Evolutionary conservation across 2,888 invertebrate genomes (phyloP), one percentile per base, ranked within the genome.

Genomic region (Amphiduros pacificus): DNA sequence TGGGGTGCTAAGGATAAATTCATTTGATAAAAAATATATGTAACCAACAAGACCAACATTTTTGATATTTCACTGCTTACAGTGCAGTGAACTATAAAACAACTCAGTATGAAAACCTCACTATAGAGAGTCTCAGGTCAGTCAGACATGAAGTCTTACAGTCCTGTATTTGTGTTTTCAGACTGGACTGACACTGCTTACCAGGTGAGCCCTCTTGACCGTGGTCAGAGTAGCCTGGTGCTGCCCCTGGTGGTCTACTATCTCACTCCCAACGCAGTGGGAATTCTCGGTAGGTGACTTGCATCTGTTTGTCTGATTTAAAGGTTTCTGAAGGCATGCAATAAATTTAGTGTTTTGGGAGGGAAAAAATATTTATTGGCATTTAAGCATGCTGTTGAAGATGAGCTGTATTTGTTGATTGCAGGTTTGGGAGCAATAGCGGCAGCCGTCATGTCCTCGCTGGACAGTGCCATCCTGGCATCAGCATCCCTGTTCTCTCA

Each of bases 371-470:
- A 11, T 36, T 17, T 36, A 36, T 36, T 36, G 11, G 9, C 17
- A 36, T 36, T 9, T 36, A 36, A 11, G 36, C 11, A 9, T 36
- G 17, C 36, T 36, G 9, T 36, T 36, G 17, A 36, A 36, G 22
- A 20, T 9, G 22, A 44, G n/a, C 4, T 5, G 4, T 44, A 20
- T n/a, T 44, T 44, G 11, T 36, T 17, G 22, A 14, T 24, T 22
- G 9, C 53, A 52, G 74, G 73, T 27, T 65, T 73, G n/a, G 73
- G 72, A 0, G 73, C 71, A 20, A 65, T 73, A 27, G 63, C 71
- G 17, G 73, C 74, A 5, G 74, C 74, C 9, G 74, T 73, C 31
- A 74, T 74, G 74, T 74, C 74, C 4, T 74, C 74, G 2, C 72
- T 72, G 5, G 74, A 74, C 64, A 71, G 72, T 11, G 63, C 65